Evolutionary conservation across 2,888 invertebrate species (phyloP), one percentile per base, ranked within the genome.

Genomic region (Dasysyrphus tricinctus): DNA sequence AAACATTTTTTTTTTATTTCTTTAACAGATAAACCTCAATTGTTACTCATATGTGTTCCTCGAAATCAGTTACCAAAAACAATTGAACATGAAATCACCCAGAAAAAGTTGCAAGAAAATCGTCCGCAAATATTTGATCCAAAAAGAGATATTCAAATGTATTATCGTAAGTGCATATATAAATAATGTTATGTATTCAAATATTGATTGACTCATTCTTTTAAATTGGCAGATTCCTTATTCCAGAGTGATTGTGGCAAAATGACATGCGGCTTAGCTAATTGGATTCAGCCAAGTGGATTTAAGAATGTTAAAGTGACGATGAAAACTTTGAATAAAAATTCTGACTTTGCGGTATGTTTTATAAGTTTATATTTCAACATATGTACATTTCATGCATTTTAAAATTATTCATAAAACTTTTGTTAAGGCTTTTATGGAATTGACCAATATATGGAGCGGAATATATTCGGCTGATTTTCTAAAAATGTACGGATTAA

Each of bases 281-380:
- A 96, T 91, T 97, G 97, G 97, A 94, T 95, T 90, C 94, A 96
- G 19, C 94, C 95, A 44, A 67, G 14, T 16, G 96, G 96, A 90
- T 95, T 95, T 0, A 96, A 95, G 90, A 96, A 96, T 92, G 92
- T 96, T 34, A 94, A 96, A 89, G 96, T 97, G 14, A 97, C 96
- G 0, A 95, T 97, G 90, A 97, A 97, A 92, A 94, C 96, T 74
- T 92, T 97, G 16, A 96, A 96, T 89, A 94, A 94, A 24, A 94
- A 94, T 9, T 94, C 94, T 85, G 93, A 95, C 91, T 93, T 95
- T 88, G 94, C 94, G 93, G 95, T 95, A 92, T 89, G 88, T 78
- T 54, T 24, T 59, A 67, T 47, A 54, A 29, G 39, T 42, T 11
- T 2, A 51, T 61, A 42, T 1, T 42, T 63, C 24, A 3, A 29